phyloP scores from a whole-genome alignment of 2,797 vertebrate genomes.

The Moxostoma hubbsi region DNA sequence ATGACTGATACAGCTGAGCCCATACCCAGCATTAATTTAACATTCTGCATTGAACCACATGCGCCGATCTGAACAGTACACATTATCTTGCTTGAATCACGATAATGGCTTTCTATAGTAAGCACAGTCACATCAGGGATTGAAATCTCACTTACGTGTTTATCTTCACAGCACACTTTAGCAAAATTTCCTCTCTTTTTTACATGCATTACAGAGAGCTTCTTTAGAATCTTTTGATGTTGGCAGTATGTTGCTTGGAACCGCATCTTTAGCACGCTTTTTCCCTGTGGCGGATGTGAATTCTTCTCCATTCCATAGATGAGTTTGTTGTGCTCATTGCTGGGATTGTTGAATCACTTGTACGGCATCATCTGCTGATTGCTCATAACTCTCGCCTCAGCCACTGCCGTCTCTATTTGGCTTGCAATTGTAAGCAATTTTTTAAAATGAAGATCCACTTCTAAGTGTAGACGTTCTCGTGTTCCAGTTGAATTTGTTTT shows the following conservation, averaged over 20 bases:
- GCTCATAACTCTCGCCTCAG: constrained; percentile 32
- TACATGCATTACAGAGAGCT: not conserved
- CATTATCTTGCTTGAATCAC: not conserved
- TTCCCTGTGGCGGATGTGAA: constrained; percentile 1
- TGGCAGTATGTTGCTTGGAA: not conserved
- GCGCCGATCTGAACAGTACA: constrained; percentile 2
- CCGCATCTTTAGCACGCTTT: not conserved
- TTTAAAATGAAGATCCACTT: not conserved
- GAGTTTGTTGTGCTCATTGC: constrained; percentile 3
- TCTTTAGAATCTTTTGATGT: not conserved
- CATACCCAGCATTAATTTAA: constrained; percentile 35
- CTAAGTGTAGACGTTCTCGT: too few relatives aligned
- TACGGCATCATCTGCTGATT: constrained; percentile 57
- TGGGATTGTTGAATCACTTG: not conserved
- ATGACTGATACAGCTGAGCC: constrained; percentile 13
- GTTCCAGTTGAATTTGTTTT: not conserved
- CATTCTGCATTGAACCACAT: not conserved
- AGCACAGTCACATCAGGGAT: constrained; percentile 16
- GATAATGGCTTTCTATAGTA: not conserved
- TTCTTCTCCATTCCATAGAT: constrained; percentile 7
- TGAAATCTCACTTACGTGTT: not conserved
- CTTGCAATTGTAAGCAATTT: constrained; percentile 61
- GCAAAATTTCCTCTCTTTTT: constrained; percentile 31
- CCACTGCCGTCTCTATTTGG: too few relatives aligned
- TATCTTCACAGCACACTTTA: not conserved